A percentile compares a stretch with the other conserved stretches of the same genome.
Conservation (phyloP, 2,888 invertebrate genomes). For the Stenodera caucasica region DNA sequence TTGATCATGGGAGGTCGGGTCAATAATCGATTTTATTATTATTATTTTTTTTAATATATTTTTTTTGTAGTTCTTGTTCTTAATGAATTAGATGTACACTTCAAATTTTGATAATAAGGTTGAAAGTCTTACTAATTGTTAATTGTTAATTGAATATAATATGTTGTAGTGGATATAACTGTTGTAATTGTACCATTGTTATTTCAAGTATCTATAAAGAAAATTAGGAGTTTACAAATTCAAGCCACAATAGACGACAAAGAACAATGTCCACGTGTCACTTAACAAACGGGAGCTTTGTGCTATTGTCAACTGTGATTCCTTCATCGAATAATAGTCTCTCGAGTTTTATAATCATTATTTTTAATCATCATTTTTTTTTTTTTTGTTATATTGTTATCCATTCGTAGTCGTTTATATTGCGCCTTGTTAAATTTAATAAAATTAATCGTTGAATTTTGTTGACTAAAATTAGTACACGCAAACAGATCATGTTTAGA, state of each 20-base stretch:
- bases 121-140: conserved; percentile 10
- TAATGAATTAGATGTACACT: neutral
- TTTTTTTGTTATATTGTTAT: neutral
- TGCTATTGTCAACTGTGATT: conserved; percentile 26
- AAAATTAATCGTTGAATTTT: conserved; percentile 12
- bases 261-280: conserved; percentile 39
- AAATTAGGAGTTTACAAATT: conserved; percentile 27
- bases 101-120: conserved; percentile 17
- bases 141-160: conserved; percentile 6
- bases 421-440: conserved; percentile 1
- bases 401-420: neutral
- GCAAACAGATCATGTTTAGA: conserved; percentile 10
- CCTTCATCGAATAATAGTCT: conserved; percentile 38
- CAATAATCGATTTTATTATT: conserved; percentile 29
- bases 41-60: conserved; percentile 7
- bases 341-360: conserved; percentile 29
- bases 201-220: conserved; percentile 12
- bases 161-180: neutral
- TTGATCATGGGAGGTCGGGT: conserved; percentile 43
- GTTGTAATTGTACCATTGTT: conserved; percentile 6
- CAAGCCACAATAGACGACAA: conserved; percentile 35
- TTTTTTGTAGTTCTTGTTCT: neutral
- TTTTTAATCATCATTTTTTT: neutral
- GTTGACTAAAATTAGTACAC: conserved; percentile 6
- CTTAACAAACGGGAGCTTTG: conserved; percentile 19